Evolutionary conservation across 2,113 vertebrate species (phyloP).

Genomic region (Chaetura pelagica): DNA sequence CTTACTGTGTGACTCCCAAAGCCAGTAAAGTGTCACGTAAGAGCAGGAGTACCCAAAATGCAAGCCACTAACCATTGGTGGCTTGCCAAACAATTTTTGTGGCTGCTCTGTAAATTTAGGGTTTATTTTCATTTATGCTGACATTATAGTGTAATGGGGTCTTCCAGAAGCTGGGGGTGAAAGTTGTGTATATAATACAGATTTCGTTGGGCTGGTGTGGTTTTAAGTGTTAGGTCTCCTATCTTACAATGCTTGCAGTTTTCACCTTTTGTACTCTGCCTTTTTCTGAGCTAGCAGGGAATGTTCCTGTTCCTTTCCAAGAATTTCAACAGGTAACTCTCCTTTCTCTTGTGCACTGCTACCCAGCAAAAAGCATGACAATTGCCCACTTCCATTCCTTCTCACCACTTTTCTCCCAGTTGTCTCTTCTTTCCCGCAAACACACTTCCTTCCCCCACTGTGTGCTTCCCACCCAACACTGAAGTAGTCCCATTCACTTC

Average conservation of each 20-base stretch:
- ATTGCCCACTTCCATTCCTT: background rate
- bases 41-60: background rate
- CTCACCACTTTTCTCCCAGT: background rate
- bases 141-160: background rate
- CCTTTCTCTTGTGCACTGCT: background rate
- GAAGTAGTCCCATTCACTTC: background rate
- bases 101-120: background rate
- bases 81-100: background rate
- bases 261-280: background rate
- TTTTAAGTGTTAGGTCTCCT: background rate
- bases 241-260: background rate
- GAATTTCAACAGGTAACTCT: background rate
- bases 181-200: background rate
- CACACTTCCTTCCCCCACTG: background rate
- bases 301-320: background rate
- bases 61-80: background rate
- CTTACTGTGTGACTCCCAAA: background rate
- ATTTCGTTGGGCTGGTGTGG: background rate
- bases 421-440: background rate
- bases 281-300: background rate
- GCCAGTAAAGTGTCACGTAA: background rate
- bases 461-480: background rate
- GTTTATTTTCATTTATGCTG: background rate
- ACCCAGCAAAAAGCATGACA: background rate
- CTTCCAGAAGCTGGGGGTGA: background rate